phyloP scores from a whole-genome alignment of 2,888 invertebrate species.

The Drosophila robusta region DNA sequence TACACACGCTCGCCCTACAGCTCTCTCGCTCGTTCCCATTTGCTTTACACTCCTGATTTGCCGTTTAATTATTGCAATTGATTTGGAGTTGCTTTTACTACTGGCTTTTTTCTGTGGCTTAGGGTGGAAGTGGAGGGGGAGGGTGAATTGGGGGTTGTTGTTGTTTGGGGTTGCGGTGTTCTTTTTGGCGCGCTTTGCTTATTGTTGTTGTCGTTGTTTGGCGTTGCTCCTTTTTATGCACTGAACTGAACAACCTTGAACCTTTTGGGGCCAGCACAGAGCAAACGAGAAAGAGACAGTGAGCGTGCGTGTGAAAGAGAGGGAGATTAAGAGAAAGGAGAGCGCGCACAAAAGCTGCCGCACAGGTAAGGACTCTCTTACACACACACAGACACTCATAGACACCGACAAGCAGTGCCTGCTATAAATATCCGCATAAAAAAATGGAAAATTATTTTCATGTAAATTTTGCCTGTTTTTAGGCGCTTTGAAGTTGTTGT shows the following conservation, averaged over 20 bases:
- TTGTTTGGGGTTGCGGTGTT: conserved; percentile 13
- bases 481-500: conserved; percentile 11
- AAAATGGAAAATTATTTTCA: conserved; percentile 34
- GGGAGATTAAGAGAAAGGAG: conserved; percentile 2
- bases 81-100: conserved; percentile 42
- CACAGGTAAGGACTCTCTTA: conserved; percentile 38
- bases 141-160: no score
- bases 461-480: conserved; percentile 14
- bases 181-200: conserved; percentile 50
- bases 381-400: conserved; percentile 10
- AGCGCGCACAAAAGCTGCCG: conserved; percentile 20
- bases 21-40: conserved; percentile 1
- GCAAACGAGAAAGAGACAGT: conserved; percentile 14
- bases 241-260: conserved; percentile 75
- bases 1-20: background rate
- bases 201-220: conserved; percentile 23
- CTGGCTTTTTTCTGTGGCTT: background rate
- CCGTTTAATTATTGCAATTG: conserved; percentile 58
- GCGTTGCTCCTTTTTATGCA: conserved; percentile 37
- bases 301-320: background rate
- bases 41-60: conserved; percentile 27
- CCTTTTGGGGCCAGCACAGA: conserved; percentile 61
- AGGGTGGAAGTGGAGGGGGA: background rate
- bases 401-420: background rate
- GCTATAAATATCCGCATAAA: conserved; percentile 50